These are phyloP conservation scores for Rapana venosa DNA, from an alignment of 2,888 invertebrate genomes.

Conservation along the genomic window DNA sequence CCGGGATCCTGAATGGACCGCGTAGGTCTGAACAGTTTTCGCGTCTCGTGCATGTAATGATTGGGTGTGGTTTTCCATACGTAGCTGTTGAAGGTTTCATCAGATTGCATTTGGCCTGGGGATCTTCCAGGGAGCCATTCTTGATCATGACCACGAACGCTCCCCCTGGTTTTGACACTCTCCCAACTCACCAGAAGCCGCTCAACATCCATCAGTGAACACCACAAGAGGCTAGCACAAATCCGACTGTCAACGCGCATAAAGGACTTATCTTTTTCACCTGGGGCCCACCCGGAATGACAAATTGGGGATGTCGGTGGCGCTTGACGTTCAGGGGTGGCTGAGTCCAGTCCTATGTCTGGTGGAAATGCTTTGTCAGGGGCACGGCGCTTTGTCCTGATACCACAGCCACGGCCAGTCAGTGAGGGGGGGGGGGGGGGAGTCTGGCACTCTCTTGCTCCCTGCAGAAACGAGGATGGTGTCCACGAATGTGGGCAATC, in stretches of 20 bases:
- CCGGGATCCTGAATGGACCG: too few species aligned
- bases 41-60: too few species aligned
- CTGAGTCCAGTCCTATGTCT: conserved; percentile 80
- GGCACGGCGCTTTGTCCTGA: conserved; percentile 80
- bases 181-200: conserved; percentile 77
- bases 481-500: background rate
- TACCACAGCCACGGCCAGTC: conserved; percentile 75
- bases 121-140: background rate
- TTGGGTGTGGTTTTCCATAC: too few species aligned
- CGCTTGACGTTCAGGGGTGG: conserved; percentile 77
- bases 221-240: conserved; percentile 79
- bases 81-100: background rate
- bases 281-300: conserved; percentile 72
- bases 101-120: background rate
- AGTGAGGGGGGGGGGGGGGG: too few species aligned
- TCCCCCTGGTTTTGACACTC: conserved; percentile 73
- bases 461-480: conserved; percentile 22
- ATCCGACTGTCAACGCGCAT: conserved; percentile 61
- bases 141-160: background rate
- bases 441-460: background rate
- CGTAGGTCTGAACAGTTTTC: too few species aligned
- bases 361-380: conserved; percentile 76
- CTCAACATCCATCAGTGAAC: conserved; percentile 79
- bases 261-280: conserved; percentile 76
- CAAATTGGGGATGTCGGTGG: conserved; percentile 60